phyloP scores from a whole-genome alignment of 2,888 invertebrate species.

The Agriopis leucophaearia region DNA sequence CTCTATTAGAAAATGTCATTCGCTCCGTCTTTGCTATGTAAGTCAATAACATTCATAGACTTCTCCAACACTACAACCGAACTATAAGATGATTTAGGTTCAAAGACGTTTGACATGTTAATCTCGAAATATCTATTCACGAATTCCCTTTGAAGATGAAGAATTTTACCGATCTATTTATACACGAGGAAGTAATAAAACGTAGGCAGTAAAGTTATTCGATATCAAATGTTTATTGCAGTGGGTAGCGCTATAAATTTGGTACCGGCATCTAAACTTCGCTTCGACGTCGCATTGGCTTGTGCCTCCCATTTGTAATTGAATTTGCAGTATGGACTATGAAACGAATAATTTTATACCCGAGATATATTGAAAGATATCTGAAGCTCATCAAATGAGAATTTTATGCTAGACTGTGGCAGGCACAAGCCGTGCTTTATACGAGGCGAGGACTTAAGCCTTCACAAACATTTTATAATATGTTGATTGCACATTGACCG shows the following conservation, averaged over 20 bases:
- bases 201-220: slow-evolving; percentile 53
- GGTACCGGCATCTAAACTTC: slow-evolving; percentile 36
- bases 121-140: slow-evolving; percentile 14
- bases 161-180: slow-evolving; percentile 37
- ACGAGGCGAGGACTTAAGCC: no score
- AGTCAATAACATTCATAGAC: background rate
- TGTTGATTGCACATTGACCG: no score
- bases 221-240: slow-evolving; percentile 52
- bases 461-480: no score
- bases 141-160: slow-evolving; percentile 31
- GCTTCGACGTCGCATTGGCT: slow-evolving; percentile 31
- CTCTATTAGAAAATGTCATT: no score
- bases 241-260: slow-evolving; percentile 36
- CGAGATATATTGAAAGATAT: no score
- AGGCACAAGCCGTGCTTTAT: no score
- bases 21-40: no score
- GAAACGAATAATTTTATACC: background rate
- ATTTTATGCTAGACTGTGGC: no score
- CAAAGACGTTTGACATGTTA: slow-evolving; percentile 32
- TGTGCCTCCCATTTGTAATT: background rate
- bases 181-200: slow-evolving; percentile 53
- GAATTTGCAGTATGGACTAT: slow-evolving; percentile 10
- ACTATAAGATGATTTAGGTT: background rate
- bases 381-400: no score
- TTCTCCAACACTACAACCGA: background rate